Base-by-base conservation (phyloP, 2,888 invertebrate species). In the Agonum fuliginosum region DNA sequence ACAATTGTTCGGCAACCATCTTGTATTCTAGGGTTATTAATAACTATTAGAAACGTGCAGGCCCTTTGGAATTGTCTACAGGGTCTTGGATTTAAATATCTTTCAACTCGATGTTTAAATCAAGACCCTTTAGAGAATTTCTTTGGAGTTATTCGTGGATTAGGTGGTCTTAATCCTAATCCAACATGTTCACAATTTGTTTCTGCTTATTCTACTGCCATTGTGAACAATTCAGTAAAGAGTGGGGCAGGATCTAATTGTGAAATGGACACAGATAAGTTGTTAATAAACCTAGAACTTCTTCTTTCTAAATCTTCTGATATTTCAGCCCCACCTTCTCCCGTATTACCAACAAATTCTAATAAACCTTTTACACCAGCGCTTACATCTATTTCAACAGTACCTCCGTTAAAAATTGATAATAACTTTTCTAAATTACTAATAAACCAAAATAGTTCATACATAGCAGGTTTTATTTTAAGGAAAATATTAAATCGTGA, bases 71-170 rank as follows among this genome's bases (percentile, higher is more conserved):
- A 14, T 30, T n/a, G 62, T 12, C 14, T 62, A 62, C 17, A 62
- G 22, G 62, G 22, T 62, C 62, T 62, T 62, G 62, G 12, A 10
- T 62, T 62, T 12, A 22, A 24, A 62, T 62, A 62, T 30, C 30
- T 62, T 12, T 6, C 27, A 27, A 62, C 62, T 30, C 20, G 62
- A 62, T 27, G 62, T 24, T 62, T 24, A n/a, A 62, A 62, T 62
- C 62, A 62, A 14, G 27, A 62, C 22, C 62, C 27, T n/a, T 62
- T 62, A 30, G 62, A 62, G 12, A 62, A 62, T 14, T 30, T 62
- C 12, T 62, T 62, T 8, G 12, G 27, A 5, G 30, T 62, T 62
- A 27, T 62, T 14, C 62, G 62, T 6, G 62, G 62, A 30, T 62
- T 62, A 27, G 24, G 62, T n/a, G 62, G 62, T 3, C 12, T 6